Evolutionary conservation across 2,797 vertebrate genomes (phyloP).

Genomic region (Crenuchus spilurus): DNA sequence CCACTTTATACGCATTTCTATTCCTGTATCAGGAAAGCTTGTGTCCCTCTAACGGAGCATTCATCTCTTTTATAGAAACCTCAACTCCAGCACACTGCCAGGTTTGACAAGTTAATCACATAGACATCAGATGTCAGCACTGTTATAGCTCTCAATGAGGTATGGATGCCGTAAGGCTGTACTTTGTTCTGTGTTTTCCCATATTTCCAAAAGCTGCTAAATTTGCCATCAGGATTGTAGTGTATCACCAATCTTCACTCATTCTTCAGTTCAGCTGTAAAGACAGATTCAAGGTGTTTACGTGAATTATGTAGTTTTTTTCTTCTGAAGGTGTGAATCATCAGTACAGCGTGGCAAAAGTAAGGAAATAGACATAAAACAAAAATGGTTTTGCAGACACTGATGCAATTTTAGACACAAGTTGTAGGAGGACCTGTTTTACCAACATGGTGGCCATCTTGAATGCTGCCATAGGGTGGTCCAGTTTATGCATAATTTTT

Average conservation of each 20-base stretch:
- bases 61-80: slow-evolving; percentile 64
- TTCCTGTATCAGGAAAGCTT: background rate
- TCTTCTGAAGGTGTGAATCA: too few relatives aligned
- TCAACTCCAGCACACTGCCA: slow-evolving; percentile 64
- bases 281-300: too few relatives aligned
- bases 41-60: slow-evolving; percentile 26
- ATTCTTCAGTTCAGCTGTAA: too few relatives aligned
- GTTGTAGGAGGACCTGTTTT: too few relatives aligned
- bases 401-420: too few relatives aligned
- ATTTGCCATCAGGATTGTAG: background rate
- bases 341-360: too few relatives aligned
- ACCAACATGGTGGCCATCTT: too few relatives aligned
- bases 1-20: background rate
- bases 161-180: slow-evolving; percentile 23
- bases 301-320: too few relatives aligned
- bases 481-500: too few relatives aligned
- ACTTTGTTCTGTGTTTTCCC: background rate
- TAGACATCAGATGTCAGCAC: slow-evolving; percentile 55
- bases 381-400: too few relatives aligned
- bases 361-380: too few relatives aligned
- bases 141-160: slow-evolving; percentile 45
- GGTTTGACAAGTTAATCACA: slow-evolving; percentile 66
- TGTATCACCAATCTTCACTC: background rate
- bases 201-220: slow-evolving; percentile 13
- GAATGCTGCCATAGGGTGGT: too few relatives aligned